Evolutionary conservation across 2,113 vertebrate species (phyloP).

Genomic region (Aegotheles bennettii): DNA sequence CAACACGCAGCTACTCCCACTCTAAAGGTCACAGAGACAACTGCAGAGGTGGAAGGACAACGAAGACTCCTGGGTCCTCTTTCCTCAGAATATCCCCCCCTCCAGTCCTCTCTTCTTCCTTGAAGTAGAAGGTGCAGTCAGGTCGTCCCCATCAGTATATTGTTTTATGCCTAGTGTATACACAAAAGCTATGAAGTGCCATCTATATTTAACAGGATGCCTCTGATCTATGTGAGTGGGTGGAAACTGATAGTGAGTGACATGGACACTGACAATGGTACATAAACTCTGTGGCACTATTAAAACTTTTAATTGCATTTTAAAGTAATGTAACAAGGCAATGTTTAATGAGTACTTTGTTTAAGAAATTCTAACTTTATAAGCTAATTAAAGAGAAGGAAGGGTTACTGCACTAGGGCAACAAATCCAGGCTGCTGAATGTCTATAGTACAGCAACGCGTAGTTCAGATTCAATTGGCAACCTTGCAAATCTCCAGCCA

Average conservation of each 20-base stretch:
- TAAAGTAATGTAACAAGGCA: conserved; percentile 55
- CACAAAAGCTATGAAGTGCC: neutral
- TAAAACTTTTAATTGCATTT: conserved; percentile 68
- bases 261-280: conserved; percentile 22
- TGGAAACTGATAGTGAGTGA: conserved; percentile 24
- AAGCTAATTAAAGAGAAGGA: conserved; percentile 60
- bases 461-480: conserved; percentile 48
- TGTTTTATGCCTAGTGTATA: neutral
- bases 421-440: neutral
- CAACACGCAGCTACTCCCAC: neutral
- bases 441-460: neutral
- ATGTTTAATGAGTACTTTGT: conserved; percentile 57
- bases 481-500: conserved; percentile 36
- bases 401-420: conserved; percentile 23
- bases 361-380: conserved; percentile 67
- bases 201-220: conserved; percentile 18
- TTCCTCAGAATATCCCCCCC: neutral
- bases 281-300: neutral
- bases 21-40: neutral
- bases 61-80: accelerated
- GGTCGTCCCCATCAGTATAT: neutral
- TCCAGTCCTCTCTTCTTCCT: neutral
- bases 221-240: conserved; percentile 45
- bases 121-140: neutral
- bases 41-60: neutral